Evolutionary conservation across 2,113 vertebrate genomes (phyloP).

Genomic region (Pedionomus torquatus): DNA sequence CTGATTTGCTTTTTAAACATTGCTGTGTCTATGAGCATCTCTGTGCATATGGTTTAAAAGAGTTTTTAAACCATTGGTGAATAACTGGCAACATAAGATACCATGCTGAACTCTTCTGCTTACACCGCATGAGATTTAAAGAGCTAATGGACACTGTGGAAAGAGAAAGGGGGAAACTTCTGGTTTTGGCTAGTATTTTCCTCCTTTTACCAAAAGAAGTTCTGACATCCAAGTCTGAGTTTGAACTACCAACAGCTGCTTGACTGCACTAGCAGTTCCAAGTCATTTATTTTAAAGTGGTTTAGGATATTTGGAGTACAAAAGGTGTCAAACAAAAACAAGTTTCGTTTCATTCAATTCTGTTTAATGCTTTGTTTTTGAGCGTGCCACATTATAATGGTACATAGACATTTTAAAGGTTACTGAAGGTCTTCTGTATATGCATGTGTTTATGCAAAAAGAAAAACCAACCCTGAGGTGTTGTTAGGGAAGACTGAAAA

Average conservation of each 20-base stretch:
- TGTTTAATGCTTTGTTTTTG: neutral
- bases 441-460: neutral
- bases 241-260: neutral
- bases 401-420: neutral
- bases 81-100: neutral
- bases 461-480: fast-evolving
- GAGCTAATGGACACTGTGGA: neutral
- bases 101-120: neutral
- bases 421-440: neutral
- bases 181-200: neutral
- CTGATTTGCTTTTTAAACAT: neutral
- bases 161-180: neutral
- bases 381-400: neutral
- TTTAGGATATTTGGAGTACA: neutral
- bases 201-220: neutral
- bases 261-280: neutral
- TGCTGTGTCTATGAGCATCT: neutral
- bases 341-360: neutral
- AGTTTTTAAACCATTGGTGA: neutral
- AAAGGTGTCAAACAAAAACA: neutral
- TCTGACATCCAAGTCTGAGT: neutral
- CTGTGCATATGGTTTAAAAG: neutral
- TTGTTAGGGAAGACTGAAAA: neutral
- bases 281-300: neutral
- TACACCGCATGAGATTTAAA: neutral